phyloP scores from a whole-genome alignment of 2,888 invertebrate genomes.

The Petrophora chlorosata region DNA sequence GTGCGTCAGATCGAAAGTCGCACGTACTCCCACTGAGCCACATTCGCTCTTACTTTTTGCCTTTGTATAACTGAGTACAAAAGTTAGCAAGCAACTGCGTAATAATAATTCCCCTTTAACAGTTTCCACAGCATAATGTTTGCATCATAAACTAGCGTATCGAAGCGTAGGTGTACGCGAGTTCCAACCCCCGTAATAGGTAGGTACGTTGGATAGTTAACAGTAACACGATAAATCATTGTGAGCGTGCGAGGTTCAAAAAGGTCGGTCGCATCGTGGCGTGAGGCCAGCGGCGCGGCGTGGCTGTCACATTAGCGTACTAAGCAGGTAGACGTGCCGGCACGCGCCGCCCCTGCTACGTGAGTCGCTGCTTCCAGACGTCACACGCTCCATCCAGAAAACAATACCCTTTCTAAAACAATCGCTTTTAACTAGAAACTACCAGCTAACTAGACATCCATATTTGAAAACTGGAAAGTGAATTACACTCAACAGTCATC shows the following conservation, averaged over 20 bases:
- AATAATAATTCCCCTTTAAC: conserved; percentile 11
- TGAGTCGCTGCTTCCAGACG: conserved; percentile 34
- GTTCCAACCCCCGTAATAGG: conserved; percentile 38
- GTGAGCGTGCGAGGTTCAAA: conserved; percentile 45
- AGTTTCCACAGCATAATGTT: conserved; percentile 22
- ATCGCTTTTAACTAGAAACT: too few relatives aligned
- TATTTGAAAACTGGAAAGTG: conserved; percentile 6
- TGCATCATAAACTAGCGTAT: conserved; percentile 10
- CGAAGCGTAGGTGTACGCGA: conserved; percentile 14
- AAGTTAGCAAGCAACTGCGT: conserved; percentile 3
- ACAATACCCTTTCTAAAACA: conserved; percentile 20
- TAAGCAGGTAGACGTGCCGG: conserved; percentile 67
- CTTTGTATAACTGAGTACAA: conserved; percentile 9
- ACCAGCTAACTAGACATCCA: conserved; percentile 19
- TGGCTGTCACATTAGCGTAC: conserved; percentile 61
- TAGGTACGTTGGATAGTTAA: conserved; percentile 39
- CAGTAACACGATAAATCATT: conserved; percentile 47
- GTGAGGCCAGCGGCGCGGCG: conserved; percentile 33
- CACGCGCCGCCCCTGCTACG: conserved; percentile 49
- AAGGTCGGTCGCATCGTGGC: conserved; percentile 34
- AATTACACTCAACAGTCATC: conserved; percentile 3
- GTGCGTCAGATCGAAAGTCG: too few relatives aligned
- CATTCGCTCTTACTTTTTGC: too few relatives aligned
- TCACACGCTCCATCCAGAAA: conserved; percentile 26
- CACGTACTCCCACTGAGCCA: too few relatives aligned